These are phyloP conservation scores for Euplexia lucipara DNA, from an alignment of 2,888 invertebrate species.

Conservation along the genomic window DNA sequence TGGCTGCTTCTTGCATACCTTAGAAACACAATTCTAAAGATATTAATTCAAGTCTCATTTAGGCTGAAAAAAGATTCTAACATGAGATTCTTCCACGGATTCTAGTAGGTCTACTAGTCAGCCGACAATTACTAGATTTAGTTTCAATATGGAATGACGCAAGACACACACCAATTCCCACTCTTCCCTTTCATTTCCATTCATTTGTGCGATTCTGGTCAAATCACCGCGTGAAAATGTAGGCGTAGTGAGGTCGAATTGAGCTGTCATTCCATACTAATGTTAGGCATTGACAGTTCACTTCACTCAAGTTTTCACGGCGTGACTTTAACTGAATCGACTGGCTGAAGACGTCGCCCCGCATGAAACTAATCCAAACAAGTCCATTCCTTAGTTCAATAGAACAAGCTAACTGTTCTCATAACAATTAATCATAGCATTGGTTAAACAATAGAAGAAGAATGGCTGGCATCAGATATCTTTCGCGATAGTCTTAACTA, in stretches of 20 bases:
- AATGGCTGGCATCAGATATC: constrained; percentile 27
- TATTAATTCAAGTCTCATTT: no score
- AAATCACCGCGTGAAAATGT: no score
- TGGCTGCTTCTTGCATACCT: not conserved
- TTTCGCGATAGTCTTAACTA: constrained; percentile 32
- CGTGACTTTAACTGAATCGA: no score
- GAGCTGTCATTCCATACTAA: no score
- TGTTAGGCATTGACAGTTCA: no score
- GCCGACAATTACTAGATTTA: not conserved
- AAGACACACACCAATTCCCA: not conserved
- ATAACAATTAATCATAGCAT: constrained; percentile 41
- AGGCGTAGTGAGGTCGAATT: no score
- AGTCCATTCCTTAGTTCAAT: constrained; percentile 22
- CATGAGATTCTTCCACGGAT: no score
- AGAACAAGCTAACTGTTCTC: constrained; percentile 35
- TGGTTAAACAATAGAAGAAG: constrained; percentile 45
- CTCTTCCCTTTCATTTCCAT: not conserved
- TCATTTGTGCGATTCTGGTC: no score
- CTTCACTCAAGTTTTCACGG: no score
- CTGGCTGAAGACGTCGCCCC: not conserved
- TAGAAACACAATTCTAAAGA: no score
- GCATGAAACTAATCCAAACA: constrained; percentile 19
- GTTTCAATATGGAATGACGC: not conserved
- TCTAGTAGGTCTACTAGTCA: no score
- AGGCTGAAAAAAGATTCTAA: no score